Percentiles rank a stretch among this genome's conserved stretches.
phyloP scores from a whole-genome alignment of 2,113 vertebrate genomes.

The Corythoichthys haematopterus region DNA sequence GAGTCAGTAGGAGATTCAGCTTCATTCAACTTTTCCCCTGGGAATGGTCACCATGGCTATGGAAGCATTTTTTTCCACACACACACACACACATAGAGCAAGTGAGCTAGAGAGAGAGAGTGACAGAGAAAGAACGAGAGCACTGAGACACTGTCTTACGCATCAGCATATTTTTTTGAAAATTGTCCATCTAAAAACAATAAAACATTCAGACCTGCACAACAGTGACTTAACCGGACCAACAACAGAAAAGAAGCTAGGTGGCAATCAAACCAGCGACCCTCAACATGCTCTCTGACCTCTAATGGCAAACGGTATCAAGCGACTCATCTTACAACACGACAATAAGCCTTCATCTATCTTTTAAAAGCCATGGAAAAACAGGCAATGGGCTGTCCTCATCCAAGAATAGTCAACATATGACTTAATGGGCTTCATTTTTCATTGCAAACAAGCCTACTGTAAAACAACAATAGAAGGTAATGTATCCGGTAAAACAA shows the following conservation, averaged over 20 bases:
- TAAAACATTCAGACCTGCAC: conserved; percentile 3
- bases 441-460: conserved; percentile 19
- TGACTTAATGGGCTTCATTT: conserved; percentile 16
- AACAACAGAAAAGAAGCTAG: conserved; percentile 32
- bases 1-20: conserved; percentile 43
- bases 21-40: conserved; percentile 60
- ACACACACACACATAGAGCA: too few relatives aligned
- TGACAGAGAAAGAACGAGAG: conserved; percentile 11
- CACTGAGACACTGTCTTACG: not conserved
- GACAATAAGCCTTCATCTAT: conserved; percentile 63
- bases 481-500: too few relatives aligned
- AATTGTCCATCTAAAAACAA: not conserved
- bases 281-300: conserved; percentile 17
- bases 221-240: not conserved
- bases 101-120: too few relatives aligned
- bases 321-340: conserved; percentile 58
- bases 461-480: too few relatives aligned
- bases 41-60: conserved; percentile 69
- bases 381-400: conserved; percentile 53
- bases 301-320: conserved; percentile 47
- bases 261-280: conserved; percentile 31
- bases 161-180: not conserved
- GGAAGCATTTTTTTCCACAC: conserved; percentile 36
- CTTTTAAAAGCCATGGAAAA: conserved; percentile 63
- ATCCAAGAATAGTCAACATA: conserved; percentile 52